Conservation (phyloP, 2,797 vertebrate genomes). For the Xerus rutilus region DNA sequence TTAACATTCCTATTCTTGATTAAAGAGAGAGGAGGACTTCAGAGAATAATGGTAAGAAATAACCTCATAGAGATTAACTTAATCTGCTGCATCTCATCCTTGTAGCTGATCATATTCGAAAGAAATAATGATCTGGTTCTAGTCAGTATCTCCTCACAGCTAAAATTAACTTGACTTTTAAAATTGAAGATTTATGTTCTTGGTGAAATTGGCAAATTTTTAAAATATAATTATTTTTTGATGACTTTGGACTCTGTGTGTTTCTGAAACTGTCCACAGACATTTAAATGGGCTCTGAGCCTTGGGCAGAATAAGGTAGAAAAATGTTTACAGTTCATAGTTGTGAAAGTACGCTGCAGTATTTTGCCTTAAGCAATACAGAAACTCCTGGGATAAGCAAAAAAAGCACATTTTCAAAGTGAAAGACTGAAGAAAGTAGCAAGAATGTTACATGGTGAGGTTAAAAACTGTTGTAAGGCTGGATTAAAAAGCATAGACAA, state of each 20-base stretch:
- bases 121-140: slow-evolving; percentile 12
- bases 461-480: neutral
- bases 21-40: slow-evolving; percentile 23
- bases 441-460: neutral
- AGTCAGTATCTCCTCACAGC: neutral
- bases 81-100: slow-evolving; percentile 36
- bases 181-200: slow-evolving; percentile 23
- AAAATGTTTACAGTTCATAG: slow-evolving; percentile 67
- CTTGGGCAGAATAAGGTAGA: slow-evolving; percentile 48
- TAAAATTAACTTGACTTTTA: neutral
- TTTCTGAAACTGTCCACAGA: slow-evolving; percentile 20
- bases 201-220: slow-evolving; percentile 10
- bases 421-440: slow-evolving; percentile 22
- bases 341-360: neutral
- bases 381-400: slow-evolving; percentile 64
- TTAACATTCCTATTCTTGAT: slow-evolving; percentile 15
- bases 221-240: neutral
- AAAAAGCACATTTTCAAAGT: slow-evolving; percentile 70
- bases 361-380: slow-evolving; percentile 58
- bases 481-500: neutral
- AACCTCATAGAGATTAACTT: slow-evolving; percentile 45
- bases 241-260: neutral
- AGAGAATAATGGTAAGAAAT: slow-evolving; percentile 55
- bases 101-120: slow-evolving; percentile 1
- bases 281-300: neutral